phyloP scores from a whole-genome alignment of 2,888 invertebrate species.

The Dromius quadrimaculatus region DNA sequence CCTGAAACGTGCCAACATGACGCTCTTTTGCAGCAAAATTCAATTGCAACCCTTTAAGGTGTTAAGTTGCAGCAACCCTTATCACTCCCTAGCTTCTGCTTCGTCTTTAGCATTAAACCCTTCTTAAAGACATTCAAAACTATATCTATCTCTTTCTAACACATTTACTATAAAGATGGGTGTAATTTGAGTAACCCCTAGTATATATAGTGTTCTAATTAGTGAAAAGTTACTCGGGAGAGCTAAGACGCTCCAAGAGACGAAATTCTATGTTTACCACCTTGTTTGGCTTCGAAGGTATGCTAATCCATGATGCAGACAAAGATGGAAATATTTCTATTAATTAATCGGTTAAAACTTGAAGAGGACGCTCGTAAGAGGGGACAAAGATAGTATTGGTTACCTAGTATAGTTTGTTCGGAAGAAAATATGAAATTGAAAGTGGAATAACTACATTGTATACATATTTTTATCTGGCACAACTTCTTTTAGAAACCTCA shows the following conservation, averaged over 20 bases:
- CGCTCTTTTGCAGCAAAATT: slow-evolving; percentile 64
- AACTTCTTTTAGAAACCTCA: too few species aligned
- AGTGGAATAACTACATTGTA: too few species aligned
- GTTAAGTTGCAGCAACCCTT: slow-evolving; percentile 57
- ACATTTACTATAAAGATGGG: slow-evolving; percentile 2
- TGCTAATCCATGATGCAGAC: slow-evolving; percentile 9
- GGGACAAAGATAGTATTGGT: neutral
- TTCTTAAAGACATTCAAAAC: neutral
- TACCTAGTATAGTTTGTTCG: slow-evolving; percentile 3
- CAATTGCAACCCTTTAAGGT: slow-evolving; percentile 65
- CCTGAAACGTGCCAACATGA: slow-evolving; percentile 11
- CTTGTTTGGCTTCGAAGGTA: slow-evolving; percentile 34
- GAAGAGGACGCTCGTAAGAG: neutral
- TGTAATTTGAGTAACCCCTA: slow-evolving; percentile 56
- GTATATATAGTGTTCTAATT: slow-evolving; percentile 56
- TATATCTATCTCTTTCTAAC: slow-evolving; percentile 37
- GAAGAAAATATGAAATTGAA: too few species aligned
- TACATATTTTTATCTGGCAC: too few species aligned
- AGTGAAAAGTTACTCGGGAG: slow-evolving; percentile 57
- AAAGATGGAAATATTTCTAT: slow-evolving; percentile 21
- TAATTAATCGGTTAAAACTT: slow-evolving; percentile 44
- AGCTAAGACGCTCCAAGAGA: slow-evolving; percentile 45
- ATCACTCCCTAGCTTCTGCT: too few species aligned
- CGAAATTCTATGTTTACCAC: slow-evolving; percentile 32
- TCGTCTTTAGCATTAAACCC: slow-evolving; percentile 54